These are phyloP conservation scores for Propithecus perrieri DNA, from an alignment of 2,797 vertebrate genomes.

Conservation along the genomic window DNA sequence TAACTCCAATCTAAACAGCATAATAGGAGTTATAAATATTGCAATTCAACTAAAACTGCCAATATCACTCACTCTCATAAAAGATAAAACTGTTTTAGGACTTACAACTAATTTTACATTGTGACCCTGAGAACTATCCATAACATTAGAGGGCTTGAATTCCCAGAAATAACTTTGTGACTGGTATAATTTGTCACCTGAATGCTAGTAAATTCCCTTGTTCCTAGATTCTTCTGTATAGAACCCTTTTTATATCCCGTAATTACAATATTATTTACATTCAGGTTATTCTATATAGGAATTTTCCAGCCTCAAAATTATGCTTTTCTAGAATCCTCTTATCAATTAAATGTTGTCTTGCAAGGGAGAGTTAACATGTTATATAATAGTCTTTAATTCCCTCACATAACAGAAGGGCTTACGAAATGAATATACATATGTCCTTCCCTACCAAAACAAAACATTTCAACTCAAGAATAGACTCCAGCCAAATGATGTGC, in stretches of 20 bases:
- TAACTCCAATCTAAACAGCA: neutral
- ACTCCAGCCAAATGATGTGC: neutral
- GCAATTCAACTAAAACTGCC: constrained; percentile 33
- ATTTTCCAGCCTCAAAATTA: constrained; percentile 17
- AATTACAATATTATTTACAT: constrained; percentile 3
- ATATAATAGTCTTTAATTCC: neutral
- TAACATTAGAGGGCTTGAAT: neutral
- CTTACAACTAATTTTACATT: neutral
- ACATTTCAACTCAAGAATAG: neutral
- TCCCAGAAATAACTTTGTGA: neutral
- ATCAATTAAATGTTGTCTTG: constrained; percentile 36
- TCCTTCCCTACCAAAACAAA: neutral
- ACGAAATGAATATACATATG: neutral
- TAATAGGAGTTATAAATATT: neutral
- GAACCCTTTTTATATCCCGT: neutral
- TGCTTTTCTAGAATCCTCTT: neutral
- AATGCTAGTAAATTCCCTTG: neutral
- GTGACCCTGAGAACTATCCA: neutral
- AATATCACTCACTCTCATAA: neutral
- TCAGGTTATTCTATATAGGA: neutral
- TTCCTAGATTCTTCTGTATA: neutral
- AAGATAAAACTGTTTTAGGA: constrained; percentile 44
- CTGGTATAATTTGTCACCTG: neutral
- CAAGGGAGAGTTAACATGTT: neutral
- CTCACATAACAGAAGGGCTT: neutral